Evolutionary conservation across 2,113 vertebrate species (phyloP).

Genomic region (Xyliphius kryptos): DNA sequence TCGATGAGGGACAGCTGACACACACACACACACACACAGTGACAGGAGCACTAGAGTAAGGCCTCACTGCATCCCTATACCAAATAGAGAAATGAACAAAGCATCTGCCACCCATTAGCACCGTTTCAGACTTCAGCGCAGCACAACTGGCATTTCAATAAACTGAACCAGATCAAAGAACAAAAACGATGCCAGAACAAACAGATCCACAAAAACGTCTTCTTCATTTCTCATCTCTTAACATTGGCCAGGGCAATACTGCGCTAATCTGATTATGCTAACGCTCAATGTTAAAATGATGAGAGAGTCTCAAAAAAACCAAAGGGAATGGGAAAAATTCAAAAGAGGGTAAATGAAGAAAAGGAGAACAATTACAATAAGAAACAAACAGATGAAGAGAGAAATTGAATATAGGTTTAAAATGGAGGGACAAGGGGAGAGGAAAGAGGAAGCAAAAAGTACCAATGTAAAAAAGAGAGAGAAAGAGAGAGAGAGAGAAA

Average conservation of each 20-base stretch:
- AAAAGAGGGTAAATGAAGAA: not conserved
- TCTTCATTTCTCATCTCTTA: constrained; percentile 11
- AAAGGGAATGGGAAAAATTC: too few species aligned
- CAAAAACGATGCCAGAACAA: constrained; percentile 16
- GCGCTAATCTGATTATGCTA: constrained; percentile 5
- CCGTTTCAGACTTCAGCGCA: not conserved
- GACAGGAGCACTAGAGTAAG: constrained; percentile 15
- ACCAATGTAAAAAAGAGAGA: not conserved
- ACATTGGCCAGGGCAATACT: not conserved
- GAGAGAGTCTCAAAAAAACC: not conserved
- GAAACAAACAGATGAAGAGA: not conserved
- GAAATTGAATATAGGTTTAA: constrained; percentile 1
- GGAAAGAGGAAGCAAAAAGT: too few species aligned
- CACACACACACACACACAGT: constrained; percentile 5
- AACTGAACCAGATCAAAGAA: constrained; percentile 20
- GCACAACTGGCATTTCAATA: constrained; percentile 10
- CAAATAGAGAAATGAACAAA: constrained; percentile 8
- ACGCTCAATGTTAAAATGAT: not conserved
- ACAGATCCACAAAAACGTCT: constrained; percentile 17
- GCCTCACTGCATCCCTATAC: constrained; percentile 5
- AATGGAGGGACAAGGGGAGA: not conserved
- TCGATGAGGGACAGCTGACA: constrained; percentile 21
- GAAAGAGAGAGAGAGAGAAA: not conserved
- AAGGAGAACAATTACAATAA: not conserved
- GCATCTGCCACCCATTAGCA: constrained; percentile 29